Evolutionary conservation across 2,888 invertebrate species (phyloP), one percentile per base, ranked within the genome.

Genomic region (Serripes groenlandicus): DNA sequence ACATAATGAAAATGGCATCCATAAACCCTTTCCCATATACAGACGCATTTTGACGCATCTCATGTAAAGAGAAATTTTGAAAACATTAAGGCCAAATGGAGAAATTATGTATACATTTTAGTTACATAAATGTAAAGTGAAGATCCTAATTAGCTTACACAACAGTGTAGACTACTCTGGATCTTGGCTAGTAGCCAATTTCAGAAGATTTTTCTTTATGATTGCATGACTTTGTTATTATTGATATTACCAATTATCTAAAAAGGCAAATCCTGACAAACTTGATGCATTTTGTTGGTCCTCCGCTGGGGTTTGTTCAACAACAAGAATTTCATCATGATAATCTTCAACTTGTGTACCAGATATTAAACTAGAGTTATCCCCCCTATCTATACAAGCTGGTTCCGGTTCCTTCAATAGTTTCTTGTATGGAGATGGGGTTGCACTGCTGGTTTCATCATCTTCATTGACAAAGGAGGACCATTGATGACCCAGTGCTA

Each of bases 181-280:
- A n/a, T n/a, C n/a, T n/a, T n/a, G n/a, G n/a, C n/a, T n/a, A n/a
- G n/a, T n/a, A n/a, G n/a, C n/a, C n/a, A n/a, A n/a, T n/a, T n/a
- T n/a, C n/a, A n/a, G n/a, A n/a, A n/a, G n/a, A n/a, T n/a, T n/a
- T n/a, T n/a, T n/a, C n/a, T n/a, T n/a, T 9, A 42, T 42, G 42
- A 9, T 42, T 42, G 9, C 42, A 42, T 42, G 18, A 9, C 42
- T 42, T 42, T 42, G 42, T 42, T 42, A 42, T 42, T 42, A 11
- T n/a, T n/a, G 49, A 7, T 26, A 35, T 89, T 86, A 92, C 92
- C 92, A 92, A 58, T 91, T 83, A 77, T 92, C 92, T 26, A 92
- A 80, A 78, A 92, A 92, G 54, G 91, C 92, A 87, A 91, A 92
- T 21, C 92, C 92, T 15, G 74, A 77, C 11, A 86, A 30, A 54